Evolutionary conservation across 2,888 invertebrate genomes (phyloP).

Genomic region (Phlogophora meticulosa): DNA sequence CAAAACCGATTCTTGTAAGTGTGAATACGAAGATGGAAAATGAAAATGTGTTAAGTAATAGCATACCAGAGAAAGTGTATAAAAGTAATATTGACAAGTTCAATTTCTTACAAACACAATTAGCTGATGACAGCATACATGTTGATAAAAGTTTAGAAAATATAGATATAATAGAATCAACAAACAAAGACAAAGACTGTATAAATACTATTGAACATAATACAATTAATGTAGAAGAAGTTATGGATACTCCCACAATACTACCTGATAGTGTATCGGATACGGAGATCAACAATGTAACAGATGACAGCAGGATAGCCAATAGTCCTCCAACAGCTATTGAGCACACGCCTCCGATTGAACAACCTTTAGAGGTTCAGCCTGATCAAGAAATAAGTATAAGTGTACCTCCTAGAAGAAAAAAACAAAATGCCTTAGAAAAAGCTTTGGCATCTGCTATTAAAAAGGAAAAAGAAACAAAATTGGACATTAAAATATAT

Average conservation of each 20-base stretch:
- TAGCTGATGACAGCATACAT: constrained; percentile 73
- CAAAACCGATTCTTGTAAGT: constrained; percentile 60
- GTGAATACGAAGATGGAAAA: constrained; percentile 56
- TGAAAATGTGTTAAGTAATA: constrained; percentile 64
- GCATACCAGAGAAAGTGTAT: constrained; percentile 79
- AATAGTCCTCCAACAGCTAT: constrained; percentile 65
- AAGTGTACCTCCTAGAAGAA: constrained; percentile 87
- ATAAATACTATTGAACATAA: constrained; percentile 56
- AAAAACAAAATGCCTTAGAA: constrained; percentile 76
- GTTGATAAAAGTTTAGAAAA: constrained; percentile 68
- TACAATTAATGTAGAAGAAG: constrained; percentile 55
- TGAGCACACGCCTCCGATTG: constrained; percentile 58
- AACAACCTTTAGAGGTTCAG: constrained; percentile 63
- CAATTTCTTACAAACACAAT: constrained; percentile 87
- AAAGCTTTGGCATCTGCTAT: constrained; percentile 66
- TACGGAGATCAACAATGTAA: constrained; percentile 80
- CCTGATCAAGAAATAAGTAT: constrained; percentile 78
- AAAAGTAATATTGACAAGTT: constrained; percentile 85
- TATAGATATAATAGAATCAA: constrained; percentile 64
- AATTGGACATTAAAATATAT: constrained; percentile 85
- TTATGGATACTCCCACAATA: too few relatives aligned
- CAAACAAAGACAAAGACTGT: constrained; percentile 73
- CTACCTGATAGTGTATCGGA: constrained; percentile 58
- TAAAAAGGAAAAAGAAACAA: constrained; percentile 62
- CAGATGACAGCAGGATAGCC: constrained; percentile 85